Evolutionary conservation across 1,140 invertebrate species (phyloP).

Genomic region (Branchinecta lindahli): DNA sequence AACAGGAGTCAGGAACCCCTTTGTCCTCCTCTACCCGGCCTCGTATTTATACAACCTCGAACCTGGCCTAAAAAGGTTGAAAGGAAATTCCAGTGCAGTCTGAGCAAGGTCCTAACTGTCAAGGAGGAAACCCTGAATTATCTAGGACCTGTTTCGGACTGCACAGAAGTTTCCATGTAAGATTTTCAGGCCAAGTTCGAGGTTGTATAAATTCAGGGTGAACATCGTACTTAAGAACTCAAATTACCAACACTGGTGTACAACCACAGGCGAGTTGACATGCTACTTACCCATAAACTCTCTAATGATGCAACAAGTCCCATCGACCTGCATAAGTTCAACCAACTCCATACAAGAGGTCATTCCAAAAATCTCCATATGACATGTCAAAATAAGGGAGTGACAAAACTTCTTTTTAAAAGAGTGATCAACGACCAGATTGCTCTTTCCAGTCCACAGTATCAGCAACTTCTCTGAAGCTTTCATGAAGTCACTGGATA

Average conservation of each 20-base stretch:
- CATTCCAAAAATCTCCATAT: neutral
- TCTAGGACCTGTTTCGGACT: no score
- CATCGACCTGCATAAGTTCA: constrained; percentile 1
- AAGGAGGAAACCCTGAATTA: no score
- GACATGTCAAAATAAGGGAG: neutral
- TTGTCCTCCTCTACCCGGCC: no score
- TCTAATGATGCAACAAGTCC: neutral
- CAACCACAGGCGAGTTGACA: neutral
- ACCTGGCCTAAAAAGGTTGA: no score
- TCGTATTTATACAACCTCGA: no score
- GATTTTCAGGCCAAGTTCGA: no score
- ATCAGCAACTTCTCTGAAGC: neutral
- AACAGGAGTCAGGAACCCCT: no score
- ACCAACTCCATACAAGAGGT: constrained; percentile 1
- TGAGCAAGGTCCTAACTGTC: no score
- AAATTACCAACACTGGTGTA: neutral
- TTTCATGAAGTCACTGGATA: constrained; percentile 4
- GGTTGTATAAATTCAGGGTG: no score
- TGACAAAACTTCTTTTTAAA: constrained; percentile 6
- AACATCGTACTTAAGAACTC: constrained; percentile 2
- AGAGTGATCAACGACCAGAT: neutral
- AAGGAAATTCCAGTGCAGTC: no score
- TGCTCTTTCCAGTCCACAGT: constrained; percentile 4
- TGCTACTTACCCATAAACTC: constrained; percentile 8
- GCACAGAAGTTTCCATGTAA: no score